Base-by-base conservation (phyloP, 2,888 invertebrate species). In the Phalera bucephala region DNA sequence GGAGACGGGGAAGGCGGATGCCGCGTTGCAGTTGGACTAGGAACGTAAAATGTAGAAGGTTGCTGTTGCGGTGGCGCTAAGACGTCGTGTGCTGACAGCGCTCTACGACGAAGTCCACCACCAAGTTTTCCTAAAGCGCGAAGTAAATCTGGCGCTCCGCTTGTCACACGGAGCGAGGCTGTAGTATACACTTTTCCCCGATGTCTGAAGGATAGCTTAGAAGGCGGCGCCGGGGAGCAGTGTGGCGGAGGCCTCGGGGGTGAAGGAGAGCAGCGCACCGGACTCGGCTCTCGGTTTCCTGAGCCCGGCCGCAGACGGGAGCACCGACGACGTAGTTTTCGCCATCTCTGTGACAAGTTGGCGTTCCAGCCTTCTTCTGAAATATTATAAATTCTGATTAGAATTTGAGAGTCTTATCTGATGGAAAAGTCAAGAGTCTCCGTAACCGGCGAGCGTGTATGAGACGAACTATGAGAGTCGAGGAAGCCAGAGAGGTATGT, bases 291-390 rank as follows among this genome's bases (percentile, higher is more conserved):
- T 3, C 88, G 82, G 45, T 85, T 90, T 3, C 91, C 89, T 6
- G 92, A 91, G 14, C 92, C 91, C 57, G 94, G 94, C 54, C 94
- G 91, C 42, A 94, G 84, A 33, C 94, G 91, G 34, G 93, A 92
- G 73, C 94, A 94, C 55, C 94, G 91, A 40, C 94, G 91, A 17
- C 94, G 91, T 42, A 95, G 84, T 65, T 94, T 92, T 55, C 94
- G 90, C 94, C 94, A 95, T 84, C 94, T 91, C 75, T 94, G 94
- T 31, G 94, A 93, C 51, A 95, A 91, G 68, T 93, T 94, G 52
- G 94, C 93, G 74, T 94, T 94, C 93, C 93, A 93, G 65, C 92
- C 91, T 71, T 94, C 90, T 75, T 94, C 94, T 94, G 91, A 91
- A 50, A 29, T 22, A 0, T 13, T 33, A 11, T 23, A 14, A 31